A percentile compares a stretch with the other conserved stretches of the same genome.
These are phyloP conservation scores for Myotis myotis DNA, from an alignment of 2,797 vertebrate species.

Conservation along the genomic window DNA sequence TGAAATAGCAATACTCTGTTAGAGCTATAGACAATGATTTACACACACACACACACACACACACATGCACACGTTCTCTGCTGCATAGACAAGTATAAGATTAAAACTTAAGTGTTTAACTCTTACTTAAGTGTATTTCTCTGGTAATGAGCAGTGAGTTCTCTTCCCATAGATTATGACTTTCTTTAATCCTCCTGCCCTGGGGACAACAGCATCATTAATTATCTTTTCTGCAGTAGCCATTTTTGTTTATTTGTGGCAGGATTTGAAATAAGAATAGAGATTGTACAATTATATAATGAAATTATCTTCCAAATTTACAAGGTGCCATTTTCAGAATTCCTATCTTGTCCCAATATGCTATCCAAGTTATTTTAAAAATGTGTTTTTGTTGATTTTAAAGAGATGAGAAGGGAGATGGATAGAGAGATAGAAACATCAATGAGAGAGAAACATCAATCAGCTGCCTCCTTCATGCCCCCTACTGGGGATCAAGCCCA, in stretches of 20 bases:
- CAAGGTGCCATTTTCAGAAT: conserved; percentile 21
- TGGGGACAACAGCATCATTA: not conserved
- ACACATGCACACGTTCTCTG: not conserved
- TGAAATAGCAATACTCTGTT: not conserved
- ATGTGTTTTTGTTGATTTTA: too few species aligned
- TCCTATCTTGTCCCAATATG: not conserved
- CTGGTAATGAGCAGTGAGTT: not conserved
- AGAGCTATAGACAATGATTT: not conserved
- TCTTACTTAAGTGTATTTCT: not conserved
- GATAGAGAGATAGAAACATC: too few species aligned
- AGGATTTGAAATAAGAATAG: conserved; percentile 40
- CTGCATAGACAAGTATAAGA: not conserved
- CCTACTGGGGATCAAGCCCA: too few species aligned
- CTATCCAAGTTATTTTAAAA: not conserved
- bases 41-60: not conserved
- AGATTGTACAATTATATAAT: not conserved
- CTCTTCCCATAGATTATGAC: not conserved
- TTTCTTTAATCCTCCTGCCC: not conserved
- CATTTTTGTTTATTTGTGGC: conserved; percentile 9
- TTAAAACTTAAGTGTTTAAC: not conserved
- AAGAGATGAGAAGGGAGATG: too few species aligned
- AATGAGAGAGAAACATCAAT: too few species aligned
- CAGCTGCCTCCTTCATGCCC: too few species aligned
- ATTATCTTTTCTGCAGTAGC: not conserved
- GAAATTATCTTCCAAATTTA: conserved; percentile 45